Base-by-base conservation (phyloP, 2,797 vertebrate species). In the Odontamblyopus rebecca region DNA sequence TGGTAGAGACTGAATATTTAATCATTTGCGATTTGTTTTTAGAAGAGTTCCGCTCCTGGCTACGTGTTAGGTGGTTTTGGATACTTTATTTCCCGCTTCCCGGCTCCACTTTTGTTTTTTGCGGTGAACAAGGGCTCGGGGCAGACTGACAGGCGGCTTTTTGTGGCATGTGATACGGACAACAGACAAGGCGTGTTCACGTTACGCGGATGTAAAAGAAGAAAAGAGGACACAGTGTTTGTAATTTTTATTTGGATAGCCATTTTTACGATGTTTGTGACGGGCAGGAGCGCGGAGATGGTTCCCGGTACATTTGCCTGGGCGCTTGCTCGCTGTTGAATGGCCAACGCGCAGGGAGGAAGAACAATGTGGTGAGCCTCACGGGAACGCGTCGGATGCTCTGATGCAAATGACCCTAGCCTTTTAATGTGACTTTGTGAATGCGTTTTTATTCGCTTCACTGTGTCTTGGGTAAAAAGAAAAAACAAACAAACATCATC, bases 181-280 rank as follows among this genome's bases (percentile, higher is more conserved):
- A 6, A 63, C 80, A 77, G 78, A 32, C 82, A 73, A 85, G 82
- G 86, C 85, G 87, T 87, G 88, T 84, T 87, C 88, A 41, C 38
- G 78, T 79, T 72, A 84, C 75, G 65, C 87, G 84, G 89, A 86
- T 86, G 86, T 68, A 69, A 64, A 67, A 71, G 66, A 54, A 69
- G 71, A 69, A n/a, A 26, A 62, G 27, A 29, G 50, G 78, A n/a
- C 75, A 4, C 64, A 18, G 48, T 23, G 23, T 79, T 35, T 50
- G 2, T 18, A 1, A 16, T 57, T 27, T 41, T 38, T 38, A 15
- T 35, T 29, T 71, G 29, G 18, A 70, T 69, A 8, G 2, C 0
- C 23, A 61, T 61, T 13, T 65, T 65, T 73, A 70, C 74, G 79
- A 83, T 72, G 81, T 59, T 78, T 75, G 54, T 74, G 65, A 67